Evolutionary conservation across 2,797 vertebrate genomes (phyloP).

Genomic region (Esox lucius): DNA sequence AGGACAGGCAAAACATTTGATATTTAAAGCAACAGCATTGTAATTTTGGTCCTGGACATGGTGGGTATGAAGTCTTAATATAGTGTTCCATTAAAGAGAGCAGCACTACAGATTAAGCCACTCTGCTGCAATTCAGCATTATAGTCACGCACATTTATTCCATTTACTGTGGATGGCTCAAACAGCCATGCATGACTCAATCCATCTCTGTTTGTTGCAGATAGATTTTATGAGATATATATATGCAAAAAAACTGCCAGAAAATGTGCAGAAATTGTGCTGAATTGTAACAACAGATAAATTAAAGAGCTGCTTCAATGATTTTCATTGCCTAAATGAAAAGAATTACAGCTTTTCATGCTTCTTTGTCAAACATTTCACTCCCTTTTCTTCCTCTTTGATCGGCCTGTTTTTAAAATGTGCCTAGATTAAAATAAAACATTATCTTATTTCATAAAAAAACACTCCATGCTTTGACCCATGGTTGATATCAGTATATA

Average conservation of each 20-base stretch:
- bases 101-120: conserved; percentile 63
- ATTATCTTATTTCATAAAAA: conserved; percentile 59
- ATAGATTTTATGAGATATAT: conserved; percentile 72
- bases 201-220: conserved; percentile 75
- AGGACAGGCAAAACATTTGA: background rate
- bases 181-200: conserved; percentile 81
- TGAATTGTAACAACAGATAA: conserved; percentile 78
- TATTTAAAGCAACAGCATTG: conserved; percentile 31
- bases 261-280: conserved; percentile 74
- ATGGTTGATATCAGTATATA: conserved; percentile 43
- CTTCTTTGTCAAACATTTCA: conserved; percentile 68
- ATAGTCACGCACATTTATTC: conserved; percentile 74
- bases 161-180: conserved; percentile 70
- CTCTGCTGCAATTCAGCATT: conserved; percentile 74
- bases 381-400: conserved; percentile 45
- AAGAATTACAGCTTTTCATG: conserved; percentile 66
- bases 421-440: conserved; percentile 47
- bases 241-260: conserved; percentile 63
- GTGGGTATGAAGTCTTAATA: conserved; percentile 35
- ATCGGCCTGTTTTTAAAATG: conserved; percentile 45
- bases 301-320: conserved; percentile 75
- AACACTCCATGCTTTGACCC: conserved; percentile 49
- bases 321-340: conserved; percentile 72
- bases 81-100: conserved; percentile 49
- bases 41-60: conserved; percentile 48